A percentile compares a stretch with the other conserved stretches of the same genome.
Evolutionary conservation across 2,888 invertebrate genomes (phyloP).

Genomic region (Nymphalis polychloros): DNA sequence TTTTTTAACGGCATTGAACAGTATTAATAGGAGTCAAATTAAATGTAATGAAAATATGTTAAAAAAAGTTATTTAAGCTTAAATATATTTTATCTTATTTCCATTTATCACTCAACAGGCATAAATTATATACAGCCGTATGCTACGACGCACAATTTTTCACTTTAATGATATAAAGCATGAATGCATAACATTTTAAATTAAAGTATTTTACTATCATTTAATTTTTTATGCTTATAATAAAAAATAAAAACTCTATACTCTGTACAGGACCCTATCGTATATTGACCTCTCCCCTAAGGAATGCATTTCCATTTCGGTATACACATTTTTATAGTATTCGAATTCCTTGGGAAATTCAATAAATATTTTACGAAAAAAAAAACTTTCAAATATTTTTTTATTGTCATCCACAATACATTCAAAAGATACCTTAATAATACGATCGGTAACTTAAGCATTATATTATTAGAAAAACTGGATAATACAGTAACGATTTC

Average conservation of each 20-base stretch:
- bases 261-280: slow-evolving; percentile 52
- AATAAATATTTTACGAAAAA: slow-evolving; percentile 12
- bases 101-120: no score
- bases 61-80: no score
- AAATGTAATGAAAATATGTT: no score
- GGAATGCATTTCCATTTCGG: slow-evolving; percentile 61
- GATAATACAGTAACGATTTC: neutral
- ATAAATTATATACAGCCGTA: no score
- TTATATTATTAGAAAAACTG: neutral
- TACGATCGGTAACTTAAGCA: neutral
- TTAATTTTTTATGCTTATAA: no score
- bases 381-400: neutral
- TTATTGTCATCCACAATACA: neutral
- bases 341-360: slow-evolving; percentile 36
- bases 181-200: neutral
- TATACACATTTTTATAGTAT: slow-evolving; percentile 53
- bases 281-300: slow-evolving; percentile 69
- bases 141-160: no score
- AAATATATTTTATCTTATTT: no score
- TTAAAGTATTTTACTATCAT: neutral
- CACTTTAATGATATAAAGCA: no score
- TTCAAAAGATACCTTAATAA: neutral
- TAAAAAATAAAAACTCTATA: slow-evolving; percentile 2
- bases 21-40: no score
- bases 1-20: no score